Evolutionary conservation across 2,888 invertebrate genomes (phyloP), one percentile per base, ranked within the genome.

Genomic region (Coleophora flavipennella): DNA sequence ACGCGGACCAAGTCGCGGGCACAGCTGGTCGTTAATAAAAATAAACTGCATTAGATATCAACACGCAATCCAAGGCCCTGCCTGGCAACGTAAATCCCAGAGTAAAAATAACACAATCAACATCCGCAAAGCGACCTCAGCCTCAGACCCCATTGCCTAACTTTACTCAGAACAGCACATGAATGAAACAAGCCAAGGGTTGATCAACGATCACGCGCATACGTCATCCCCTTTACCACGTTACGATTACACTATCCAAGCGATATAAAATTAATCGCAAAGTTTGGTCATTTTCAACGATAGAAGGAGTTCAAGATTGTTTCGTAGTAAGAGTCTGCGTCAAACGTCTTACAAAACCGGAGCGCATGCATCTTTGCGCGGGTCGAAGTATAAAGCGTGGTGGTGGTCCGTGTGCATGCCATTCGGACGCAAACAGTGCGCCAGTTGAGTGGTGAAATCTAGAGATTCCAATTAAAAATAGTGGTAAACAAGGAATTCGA

Each of bases 301-400:
- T 43, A 40, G 42, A 42, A 40, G 28, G 31, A 20, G 40, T 31
- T 33, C 35, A 45, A 48, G 46, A 40, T 43, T 37, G 55, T 67
- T 42, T 46, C 48, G 60, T 79, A 72, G 83, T 84, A 84, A 55
- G 60, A 62, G 79, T 55, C 63, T 60, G 63, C 56, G 63, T 61
- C 61, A 60, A 64, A 57, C 63, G 74, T 80, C 84, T 83, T 84
- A 80, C 84, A 81, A 84, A 84, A 84, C 78, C 83, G 54, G 57
- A 50, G 62, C 50, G 72, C 72, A 61, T 74, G 69, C 80, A 70
- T 77, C 81, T 83, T 83, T 79, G 63, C 62, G 60, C 66, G 67
- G 75, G 72, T 77, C 70, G 73, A 81, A 72, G 76, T 84, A 84
- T 84, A 84, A 84, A 83, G 73, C 70, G 65, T 61, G 54, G 76